phyloP scores from a whole-genome alignment of 2,113 vertebrate species.

The Myrmecophaga tridactyla region DNA sequence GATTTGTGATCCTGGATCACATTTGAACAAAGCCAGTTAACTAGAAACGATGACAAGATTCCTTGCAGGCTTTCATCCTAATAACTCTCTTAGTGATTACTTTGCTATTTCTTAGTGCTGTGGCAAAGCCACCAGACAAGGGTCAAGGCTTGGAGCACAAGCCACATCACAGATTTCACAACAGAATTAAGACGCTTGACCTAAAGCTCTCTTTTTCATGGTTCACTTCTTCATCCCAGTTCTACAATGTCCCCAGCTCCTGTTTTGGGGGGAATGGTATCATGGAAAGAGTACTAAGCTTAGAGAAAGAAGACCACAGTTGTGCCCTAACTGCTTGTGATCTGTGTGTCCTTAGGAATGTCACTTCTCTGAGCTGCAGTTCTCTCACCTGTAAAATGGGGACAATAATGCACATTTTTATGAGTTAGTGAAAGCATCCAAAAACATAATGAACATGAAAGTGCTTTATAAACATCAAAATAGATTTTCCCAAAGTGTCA shows the following conservation, averaged over 20 bases:
- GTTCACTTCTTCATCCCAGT: not conserved
- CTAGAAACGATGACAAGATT: constrained; percentile 8
- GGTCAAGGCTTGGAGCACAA: not conserved
- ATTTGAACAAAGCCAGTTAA: not conserved
- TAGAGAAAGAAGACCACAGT: not conserved
- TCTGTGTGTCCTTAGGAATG: not conserved
- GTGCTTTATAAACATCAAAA: not conserved
- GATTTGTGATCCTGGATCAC: not conserved
- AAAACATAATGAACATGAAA: not conserved
- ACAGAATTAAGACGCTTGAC: not conserved
- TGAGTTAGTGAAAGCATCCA: not conserved
- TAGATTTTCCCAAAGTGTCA: not conserved
- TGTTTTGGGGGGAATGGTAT: not conserved
- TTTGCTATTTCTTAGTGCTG: not conserved
- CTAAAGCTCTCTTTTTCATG: not conserved
- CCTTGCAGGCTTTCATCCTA: not conserved
- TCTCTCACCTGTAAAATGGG: not conserved
- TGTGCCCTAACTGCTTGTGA: not conserved
- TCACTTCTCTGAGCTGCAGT: not conserved
- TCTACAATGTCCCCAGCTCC: not conserved
- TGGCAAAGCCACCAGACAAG: constrained; percentile 10
- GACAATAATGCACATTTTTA: not conserved
- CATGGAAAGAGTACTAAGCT: not conserved
- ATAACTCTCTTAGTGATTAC: not conserved
- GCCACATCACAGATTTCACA: not conserved